These are phyloP conservation scores for Hypomesus transpacificus DNA, from an alignment of 2,113 vertebrate species.

Conservation along the genomic window DNA sequence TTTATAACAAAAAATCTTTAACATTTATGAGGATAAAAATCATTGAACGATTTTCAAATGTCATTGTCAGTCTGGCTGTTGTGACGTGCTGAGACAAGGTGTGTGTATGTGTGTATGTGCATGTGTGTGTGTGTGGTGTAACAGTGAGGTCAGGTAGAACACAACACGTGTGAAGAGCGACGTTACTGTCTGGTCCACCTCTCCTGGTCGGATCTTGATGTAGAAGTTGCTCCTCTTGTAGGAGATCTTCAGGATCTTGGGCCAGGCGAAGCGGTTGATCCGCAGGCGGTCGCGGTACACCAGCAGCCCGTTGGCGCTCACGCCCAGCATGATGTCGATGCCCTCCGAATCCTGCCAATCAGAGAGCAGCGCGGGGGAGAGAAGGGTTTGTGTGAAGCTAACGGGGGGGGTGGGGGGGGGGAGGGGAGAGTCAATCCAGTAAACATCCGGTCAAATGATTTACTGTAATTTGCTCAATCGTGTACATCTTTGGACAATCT, in stretches of 20 bases:
- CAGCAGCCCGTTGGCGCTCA: slow-evolving; percentile 94
- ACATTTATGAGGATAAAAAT: too few relatives aligned
- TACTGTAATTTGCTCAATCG: too few relatives aligned
- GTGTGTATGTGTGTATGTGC: too few relatives aligned
- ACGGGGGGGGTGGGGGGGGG: neutral
- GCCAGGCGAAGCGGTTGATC: slow-evolving; percentile 99
- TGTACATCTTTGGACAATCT: too few relatives aligned
- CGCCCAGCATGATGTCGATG: slow-evolving; percentile 98
- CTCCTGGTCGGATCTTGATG: slow-evolving; percentile 98
- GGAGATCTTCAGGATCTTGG: slow-evolving; percentile 99
- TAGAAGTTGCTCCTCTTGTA: slow-evolving; percentile 99
- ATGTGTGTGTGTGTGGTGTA: neutral
- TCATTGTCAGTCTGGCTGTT: too few relatives aligned
- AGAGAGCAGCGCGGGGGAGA: neutral
- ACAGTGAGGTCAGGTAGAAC: slow-evolving; percentile 3
- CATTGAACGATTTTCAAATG: too few relatives aligned
- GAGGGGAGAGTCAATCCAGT: too few relatives aligned
- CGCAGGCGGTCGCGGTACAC: slow-evolving; percentile 96
- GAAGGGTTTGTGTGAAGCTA: neutral
- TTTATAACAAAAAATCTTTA: too few relatives aligned
- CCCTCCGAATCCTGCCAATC: slow-evolving; percentile 89
- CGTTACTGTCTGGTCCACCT: slow-evolving; percentile 72
- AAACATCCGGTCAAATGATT: too few relatives aligned
- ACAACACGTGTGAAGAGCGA: slow-evolving; percentile 37
- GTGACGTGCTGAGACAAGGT: too few relatives aligned